Evolutionary conservation across 2,797 vertebrate genomes (phyloP).

Genomic region (Acanthis flammea): DNA sequence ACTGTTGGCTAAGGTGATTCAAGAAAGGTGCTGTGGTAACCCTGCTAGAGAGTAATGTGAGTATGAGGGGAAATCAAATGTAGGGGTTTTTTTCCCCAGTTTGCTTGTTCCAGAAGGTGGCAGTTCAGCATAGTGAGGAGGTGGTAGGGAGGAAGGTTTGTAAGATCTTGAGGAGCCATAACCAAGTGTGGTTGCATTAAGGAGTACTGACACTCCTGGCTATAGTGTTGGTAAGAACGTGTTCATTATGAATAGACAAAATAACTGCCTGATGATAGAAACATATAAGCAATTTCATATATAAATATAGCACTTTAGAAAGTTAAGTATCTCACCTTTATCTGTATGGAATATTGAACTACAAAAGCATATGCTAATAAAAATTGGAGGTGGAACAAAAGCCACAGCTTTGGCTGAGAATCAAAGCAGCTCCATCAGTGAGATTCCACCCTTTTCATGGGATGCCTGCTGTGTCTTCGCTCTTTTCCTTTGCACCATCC

Average conservation of each 20-base stretch:
- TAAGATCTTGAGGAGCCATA: background rate
- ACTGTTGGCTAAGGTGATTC: background rate
- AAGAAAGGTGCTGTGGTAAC: background rate
- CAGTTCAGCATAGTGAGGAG: background rate
- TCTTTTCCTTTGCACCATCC: background rate
- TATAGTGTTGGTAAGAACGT: background rate
- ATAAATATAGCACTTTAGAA: background rate
- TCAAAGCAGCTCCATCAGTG: background rate
- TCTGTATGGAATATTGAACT: background rate
- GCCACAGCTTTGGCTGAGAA: background rate
- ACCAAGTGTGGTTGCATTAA: background rate
- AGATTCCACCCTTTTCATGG: background rate
- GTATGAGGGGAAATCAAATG: background rate
- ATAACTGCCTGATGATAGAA: background rate
- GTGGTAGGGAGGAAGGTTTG: background rate
- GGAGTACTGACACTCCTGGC: background rate
- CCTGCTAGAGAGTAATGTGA: background rate
- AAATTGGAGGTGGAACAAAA: background rate
- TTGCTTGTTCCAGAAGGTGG: background rate
- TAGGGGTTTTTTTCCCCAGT: background rate
- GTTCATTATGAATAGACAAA: background rate
- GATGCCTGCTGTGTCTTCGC: background rate
- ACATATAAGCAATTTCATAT: background rate
- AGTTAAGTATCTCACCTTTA: background rate
- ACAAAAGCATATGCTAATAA: background rate